Conservation (phyloP, 2,888 invertebrate genomes). For the Spicauda simplicius region DNA sequence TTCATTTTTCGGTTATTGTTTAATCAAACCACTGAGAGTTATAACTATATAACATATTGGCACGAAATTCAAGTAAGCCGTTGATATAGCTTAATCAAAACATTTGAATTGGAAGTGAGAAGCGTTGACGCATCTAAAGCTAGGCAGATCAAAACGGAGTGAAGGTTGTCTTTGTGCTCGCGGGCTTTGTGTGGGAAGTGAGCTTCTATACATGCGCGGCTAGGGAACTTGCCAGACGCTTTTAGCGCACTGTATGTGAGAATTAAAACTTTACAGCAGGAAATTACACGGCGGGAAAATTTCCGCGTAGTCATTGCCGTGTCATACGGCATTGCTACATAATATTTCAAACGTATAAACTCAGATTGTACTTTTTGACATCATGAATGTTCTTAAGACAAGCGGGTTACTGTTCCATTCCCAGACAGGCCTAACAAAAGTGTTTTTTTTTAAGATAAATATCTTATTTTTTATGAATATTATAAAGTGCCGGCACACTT, state of each 20-base stretch:
- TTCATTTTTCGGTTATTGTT: too few species aligned
- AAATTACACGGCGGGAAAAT: conserved; percentile 80
- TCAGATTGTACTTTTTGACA: conserved; percentile 17
- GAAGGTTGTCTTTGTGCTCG: conserved; percentile 80
- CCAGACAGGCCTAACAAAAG: too few species aligned
- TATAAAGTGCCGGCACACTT: too few species aligned
- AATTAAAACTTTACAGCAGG: conserved; percentile 82
- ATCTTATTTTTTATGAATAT: too few species aligned
- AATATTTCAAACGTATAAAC: conserved; percentile 29
- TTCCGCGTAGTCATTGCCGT: conserved; percentile 40
- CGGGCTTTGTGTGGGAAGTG: conserved; percentile 83
- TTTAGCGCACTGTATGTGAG: conserved; percentile 79
- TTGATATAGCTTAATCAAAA: neutral
- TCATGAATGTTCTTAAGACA: neutral
- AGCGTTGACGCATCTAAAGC: conserved; percentile 74
- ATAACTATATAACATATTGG: too few species aligned
- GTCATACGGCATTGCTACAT: conserved; percentile 29
- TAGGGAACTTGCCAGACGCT: conserved; percentile 85
- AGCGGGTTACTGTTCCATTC: too few species aligned
- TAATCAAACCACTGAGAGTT: too few species aligned
- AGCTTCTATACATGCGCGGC: conserved; percentile 80
- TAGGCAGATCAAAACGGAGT: conserved; percentile 67
- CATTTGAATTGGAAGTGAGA: conserved; percentile 37
- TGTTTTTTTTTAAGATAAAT: too few species aligned
- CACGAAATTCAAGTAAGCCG: neutral